A percentile compares a stretch with the other conserved stretches of the same genome.
Evolutionary conservation across 2,113 vertebrate genomes (phyloP).

Genomic region (Scortum barcoo): DNA sequence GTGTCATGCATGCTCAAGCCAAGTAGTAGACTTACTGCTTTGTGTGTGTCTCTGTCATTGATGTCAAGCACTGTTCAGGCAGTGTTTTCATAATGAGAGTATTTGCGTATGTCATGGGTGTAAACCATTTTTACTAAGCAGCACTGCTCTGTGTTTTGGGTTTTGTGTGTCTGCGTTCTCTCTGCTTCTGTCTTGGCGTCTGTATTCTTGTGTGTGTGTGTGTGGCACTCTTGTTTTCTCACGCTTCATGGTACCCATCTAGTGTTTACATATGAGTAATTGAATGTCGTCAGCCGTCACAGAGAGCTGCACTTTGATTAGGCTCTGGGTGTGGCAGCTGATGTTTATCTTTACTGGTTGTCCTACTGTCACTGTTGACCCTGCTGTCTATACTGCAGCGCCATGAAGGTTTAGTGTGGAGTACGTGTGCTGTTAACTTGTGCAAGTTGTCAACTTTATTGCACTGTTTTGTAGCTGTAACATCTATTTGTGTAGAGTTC

Average conservation of each 20-base stretch:
- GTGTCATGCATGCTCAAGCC: constrained; percentile 16
- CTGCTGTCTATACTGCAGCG: background rate
- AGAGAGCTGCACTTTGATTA: constrained; percentile 67
- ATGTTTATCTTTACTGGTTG: constrained; percentile 66
- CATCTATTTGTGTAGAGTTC: background rate
- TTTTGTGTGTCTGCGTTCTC: constrained; percentile 24
- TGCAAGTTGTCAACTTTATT: background rate
- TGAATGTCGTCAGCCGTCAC: constrained; percentile 67
- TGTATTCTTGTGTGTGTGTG: constrained; percentile 41
- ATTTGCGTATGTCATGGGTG: constrained; percentile 14
- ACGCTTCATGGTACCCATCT: constrained; percentile 38
- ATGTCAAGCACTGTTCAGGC: constrained; percentile 3
- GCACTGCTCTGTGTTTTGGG: constrained; percentile 29
- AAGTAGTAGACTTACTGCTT: constrained; percentile 15
- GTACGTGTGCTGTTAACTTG: background rate
- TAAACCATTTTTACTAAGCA: constrained; percentile 16
- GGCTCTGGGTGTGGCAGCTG: constrained; percentile 57
- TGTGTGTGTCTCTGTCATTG: background rate
- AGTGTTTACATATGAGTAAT: constrained; percentile 75
- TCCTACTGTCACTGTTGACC: constrained; percentile 24
- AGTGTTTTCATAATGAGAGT: constrained; percentile 30
- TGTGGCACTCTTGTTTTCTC: constrained; percentile 57
- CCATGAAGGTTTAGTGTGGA: background rate
- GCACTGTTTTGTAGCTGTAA: background rate
- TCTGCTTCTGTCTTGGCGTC: constrained; percentile 13